Base-by-base conservation (phyloP, 2,113 vertebrate species). In the Platysteira castanea region DNA sequence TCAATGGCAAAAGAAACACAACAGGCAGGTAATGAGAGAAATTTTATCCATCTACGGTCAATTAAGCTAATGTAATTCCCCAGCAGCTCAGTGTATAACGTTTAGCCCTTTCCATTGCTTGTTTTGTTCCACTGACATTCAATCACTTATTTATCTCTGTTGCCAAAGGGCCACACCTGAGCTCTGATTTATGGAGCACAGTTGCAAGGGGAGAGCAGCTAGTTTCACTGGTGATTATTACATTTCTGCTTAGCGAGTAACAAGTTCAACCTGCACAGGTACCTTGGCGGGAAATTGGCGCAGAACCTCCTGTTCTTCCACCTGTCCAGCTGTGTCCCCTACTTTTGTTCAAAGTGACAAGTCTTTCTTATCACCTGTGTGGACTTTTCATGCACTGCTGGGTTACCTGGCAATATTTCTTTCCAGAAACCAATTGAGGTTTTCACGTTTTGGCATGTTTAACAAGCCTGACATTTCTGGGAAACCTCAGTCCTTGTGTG, bases 71-170 rank as follows among this genome's bases (percentile, higher is more conserved):
- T 93, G 68, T 79, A 89, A 89, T 89, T 84, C 73, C 53, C 60
- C 49, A 7, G 76, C 56, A 84, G 52, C 31, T 84, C 61, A 1
- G 5, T 49, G 41, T 57, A 26, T 33, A 89, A 65, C 2, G 0
- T 86, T 95, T 56, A 94, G 83, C 47, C 68, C 68, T 88, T 86
- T 69, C 92, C 65, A 56, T 31, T 1, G 0, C 79, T 95, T 56
- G 60, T 89, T 96, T 96, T 93, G 83, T 93, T 90, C 90, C 80
- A 22, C 41, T 84, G 92, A 93, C 76, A 96, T 95, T 89, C 88
- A 92, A 92, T 93, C 93, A 74, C 56, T 88, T 61, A 42, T 77
- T 94, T 77, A n/a, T 49, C 85, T 87, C 88, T 78, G 71, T 56
- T 86, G 71, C 85, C 82, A 44, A 86, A 84, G 79, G 83, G 69